Evolutionary conservation across 2,113 vertebrate species (phyloP).

Genomic region (Athene cunicularia): DNA sequence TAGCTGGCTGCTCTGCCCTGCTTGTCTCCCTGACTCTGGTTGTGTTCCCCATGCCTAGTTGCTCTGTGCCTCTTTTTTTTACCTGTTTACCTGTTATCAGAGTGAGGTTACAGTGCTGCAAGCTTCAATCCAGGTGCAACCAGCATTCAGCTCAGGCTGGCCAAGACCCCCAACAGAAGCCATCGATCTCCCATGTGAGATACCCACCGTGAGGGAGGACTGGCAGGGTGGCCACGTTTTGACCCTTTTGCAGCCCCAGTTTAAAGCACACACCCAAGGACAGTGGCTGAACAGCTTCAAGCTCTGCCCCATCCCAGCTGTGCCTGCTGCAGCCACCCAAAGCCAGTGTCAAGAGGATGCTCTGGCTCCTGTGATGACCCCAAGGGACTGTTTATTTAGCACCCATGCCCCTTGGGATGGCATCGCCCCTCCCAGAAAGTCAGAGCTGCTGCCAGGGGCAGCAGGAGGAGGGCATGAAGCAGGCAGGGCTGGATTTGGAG

Average conservation of each 20-base stretch:
- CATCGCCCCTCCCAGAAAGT: neutral
- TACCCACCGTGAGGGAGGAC: rapidly evolving
- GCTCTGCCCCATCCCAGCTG: neutral
- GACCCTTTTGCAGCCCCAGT: neutral
- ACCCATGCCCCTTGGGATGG: too few species aligned
- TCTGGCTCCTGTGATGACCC: neutral
- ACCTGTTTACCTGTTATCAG: neutral
- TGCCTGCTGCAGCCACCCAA: neutral
- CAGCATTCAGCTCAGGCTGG: neutral
- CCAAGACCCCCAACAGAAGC: neutral
- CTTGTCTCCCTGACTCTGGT: neutral
- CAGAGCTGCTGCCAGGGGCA: neutral
- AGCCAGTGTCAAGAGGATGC: rapidly evolving
- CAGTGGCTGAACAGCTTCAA: neutral
- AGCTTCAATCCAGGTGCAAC: neutral
- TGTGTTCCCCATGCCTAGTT: rapidly evolving
- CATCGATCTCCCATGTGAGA: rapidly evolving
- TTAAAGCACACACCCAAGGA: neutral
- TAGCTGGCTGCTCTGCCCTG: rapidly evolving
- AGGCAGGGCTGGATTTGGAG: neutral
- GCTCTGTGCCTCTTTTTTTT: neutral
- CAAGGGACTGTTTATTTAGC: rapidly evolving
- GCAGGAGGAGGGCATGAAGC: neutral
- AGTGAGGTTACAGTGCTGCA: rapidly evolving
- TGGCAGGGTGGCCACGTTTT: neutral